These are phyloP conservation scores for Coreoperca whiteheadi DNA, from an alignment of 2,113 vertebrate species.

Conservation along the genomic window DNA sequence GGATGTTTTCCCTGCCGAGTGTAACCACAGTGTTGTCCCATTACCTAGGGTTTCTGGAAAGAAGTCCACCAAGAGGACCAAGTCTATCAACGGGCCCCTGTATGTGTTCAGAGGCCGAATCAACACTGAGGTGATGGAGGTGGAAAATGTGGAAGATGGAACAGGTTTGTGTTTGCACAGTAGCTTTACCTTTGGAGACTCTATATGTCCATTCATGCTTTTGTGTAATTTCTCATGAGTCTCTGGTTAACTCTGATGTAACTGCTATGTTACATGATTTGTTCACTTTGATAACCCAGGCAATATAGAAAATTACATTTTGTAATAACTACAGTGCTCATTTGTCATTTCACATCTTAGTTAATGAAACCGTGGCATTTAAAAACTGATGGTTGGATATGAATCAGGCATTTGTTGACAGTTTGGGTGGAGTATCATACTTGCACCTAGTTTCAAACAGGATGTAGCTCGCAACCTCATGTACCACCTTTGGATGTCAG, in stretches of 20 bases:
- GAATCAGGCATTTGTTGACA: slow-evolving; percentile 68
- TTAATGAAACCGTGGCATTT: background rate
- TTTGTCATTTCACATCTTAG: background rate
- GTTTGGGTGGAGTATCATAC: slow-evolving; percentile 74
- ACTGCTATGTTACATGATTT: background rate
- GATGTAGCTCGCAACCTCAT: slow-evolving; percentile 64
- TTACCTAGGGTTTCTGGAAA: slow-evolving; percentile 93
- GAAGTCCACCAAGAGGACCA: slow-evolving; percentile 95
- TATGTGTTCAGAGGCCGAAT: slow-evolving; percentile 98
- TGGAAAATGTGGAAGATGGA: slow-evolving; percentile 98
- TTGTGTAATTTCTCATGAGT: background rate
- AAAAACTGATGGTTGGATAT: slow-evolving; percentile 18
- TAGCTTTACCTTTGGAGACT: slow-evolving; percentile 16
- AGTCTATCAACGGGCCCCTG: slow-evolving; percentile 95
- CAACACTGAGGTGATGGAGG: slow-evolving; percentile 99
- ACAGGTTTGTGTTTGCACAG: slow-evolving; percentile 88
- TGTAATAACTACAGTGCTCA: background rate
- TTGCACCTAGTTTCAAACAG: slow-evolving; percentile 67
- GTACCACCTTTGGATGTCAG: slow-evolving; percentile 47
- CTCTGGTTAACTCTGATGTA: slow-evolving; percentile 2
- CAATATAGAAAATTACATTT: background rate
- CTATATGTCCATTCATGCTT: slow-evolving; percentile 36
- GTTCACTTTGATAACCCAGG: background rate
- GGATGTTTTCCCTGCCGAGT: slow-evolving; percentile 55
- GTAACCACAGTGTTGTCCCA: slow-evolving; percentile 62